Base-by-base conservation (phyloP, 64 coral and sea anemone species). In the Catalaphyllia jardinei region DNA sequence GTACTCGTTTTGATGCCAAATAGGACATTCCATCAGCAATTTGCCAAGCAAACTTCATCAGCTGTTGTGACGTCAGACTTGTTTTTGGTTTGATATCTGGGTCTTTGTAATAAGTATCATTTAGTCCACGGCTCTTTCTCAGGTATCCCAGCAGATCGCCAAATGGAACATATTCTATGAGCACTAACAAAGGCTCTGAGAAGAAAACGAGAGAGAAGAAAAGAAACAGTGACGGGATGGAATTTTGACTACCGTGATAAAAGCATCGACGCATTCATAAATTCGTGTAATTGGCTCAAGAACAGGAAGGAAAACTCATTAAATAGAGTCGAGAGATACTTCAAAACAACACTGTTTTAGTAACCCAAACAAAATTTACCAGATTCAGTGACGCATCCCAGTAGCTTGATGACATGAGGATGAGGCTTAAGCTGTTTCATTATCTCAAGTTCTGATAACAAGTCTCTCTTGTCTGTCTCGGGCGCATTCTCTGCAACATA, bases 351-450 rank as follows among this genome's bases (percentile, higher is more conserved):
- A 15, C 28, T 18, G 7, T 15, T 60, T 13, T 0, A 1, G 62
- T 57, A 61, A 7, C 42, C 42, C 31, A 11, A 62, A 28, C 73
- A 31, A 20, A 42, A 12, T 24, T 46, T 65, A 89, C 87, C 87
- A 39, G 75, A 73, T 18, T 78, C 31, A 61, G 75, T 75, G 18
- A 73, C 87, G 35, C 87, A 89, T 62, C 87, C 73, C 2, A 89
- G 73, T 18, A 89, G 74, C 29, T 89, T 89, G 8, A 89, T 78
- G 17, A 78, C 87, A 14, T 89, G 87, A 18, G 87, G 87, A 77
- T 89, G 87, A 25, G 87, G 31, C 50, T 89, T 62, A 13, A 89
- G 71, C 22, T 55, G 60, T 20, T 89, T 89, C 55, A 89, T 38
- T 0, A 89, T 24, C 22, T 77, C 73, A 60, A 89, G 76, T 55